Conservation (phyloP, 1,140 invertebrate genomes). For the Drosophila arizonae region DNA sequence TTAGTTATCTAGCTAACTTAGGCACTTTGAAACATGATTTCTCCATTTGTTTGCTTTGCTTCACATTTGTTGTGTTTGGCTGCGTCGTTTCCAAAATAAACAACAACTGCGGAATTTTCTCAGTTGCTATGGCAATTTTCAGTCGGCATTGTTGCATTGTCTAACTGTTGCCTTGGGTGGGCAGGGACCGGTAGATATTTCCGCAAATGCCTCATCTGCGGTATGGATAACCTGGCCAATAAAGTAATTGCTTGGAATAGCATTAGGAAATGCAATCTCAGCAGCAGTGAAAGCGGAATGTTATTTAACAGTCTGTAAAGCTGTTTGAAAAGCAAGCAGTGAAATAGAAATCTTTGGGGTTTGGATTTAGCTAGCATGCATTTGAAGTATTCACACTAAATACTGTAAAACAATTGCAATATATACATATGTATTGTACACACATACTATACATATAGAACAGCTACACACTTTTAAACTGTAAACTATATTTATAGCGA, state of each 20-base stretch:
- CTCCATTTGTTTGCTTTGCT: slow-evolving; percentile 10
- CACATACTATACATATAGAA: too few relatives aligned
- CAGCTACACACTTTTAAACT: too few relatives aligned
- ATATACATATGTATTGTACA: too few relatives aligned
- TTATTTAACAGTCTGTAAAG: slow-evolving; percentile 2
- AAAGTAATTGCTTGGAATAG: not conserved
- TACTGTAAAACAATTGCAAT: too few relatives aligned
- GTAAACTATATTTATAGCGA: too few relatives aligned
- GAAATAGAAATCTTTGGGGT: too few relatives aligned
- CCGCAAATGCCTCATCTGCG: not conserved
- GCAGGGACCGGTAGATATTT: slow-evolving; percentile 11
- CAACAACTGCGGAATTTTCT: slow-evolving; percentile 72
- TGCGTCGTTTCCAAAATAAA: slow-evolving; percentile 76
- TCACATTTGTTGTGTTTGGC: slow-evolving; percentile 36
- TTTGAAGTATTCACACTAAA: too few relatives aligned
- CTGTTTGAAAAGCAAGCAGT: not conserved
- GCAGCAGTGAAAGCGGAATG: not conserved
- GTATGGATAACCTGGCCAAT: not conserved
- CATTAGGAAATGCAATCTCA: not conserved
- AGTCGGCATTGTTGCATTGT: slow-evolving; percentile 66
- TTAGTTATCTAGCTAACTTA: not conserved
- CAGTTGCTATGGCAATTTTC: slow-evolving; percentile 64
- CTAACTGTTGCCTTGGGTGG: slow-evolving; percentile 67
- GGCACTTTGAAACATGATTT: slow-evolving; percentile 1
- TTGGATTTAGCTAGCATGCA: too few relatives aligned